Conservation (phyloP, 2,888 invertebrate species). For the Tetragonula carbonaria region DNA sequence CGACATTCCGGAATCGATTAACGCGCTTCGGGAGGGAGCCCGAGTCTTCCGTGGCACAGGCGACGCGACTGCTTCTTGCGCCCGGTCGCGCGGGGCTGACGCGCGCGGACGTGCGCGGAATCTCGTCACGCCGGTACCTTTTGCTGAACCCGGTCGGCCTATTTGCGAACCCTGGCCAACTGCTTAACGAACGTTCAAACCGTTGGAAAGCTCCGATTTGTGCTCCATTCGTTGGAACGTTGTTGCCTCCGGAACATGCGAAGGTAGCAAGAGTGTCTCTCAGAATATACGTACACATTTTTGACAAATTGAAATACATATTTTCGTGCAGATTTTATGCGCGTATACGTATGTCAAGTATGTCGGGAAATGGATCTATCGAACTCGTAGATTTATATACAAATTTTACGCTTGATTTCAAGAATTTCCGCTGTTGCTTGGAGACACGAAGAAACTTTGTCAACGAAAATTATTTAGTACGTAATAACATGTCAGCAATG, state of each 20-base stretch:
- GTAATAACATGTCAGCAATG: too few relatives aligned
- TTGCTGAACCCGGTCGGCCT: neutral
- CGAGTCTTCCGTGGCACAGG: constrained; percentile 35
- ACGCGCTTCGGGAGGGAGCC: constrained; percentile 37
- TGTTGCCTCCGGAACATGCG: neutral
- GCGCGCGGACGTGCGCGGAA: constrained; percentile 61
- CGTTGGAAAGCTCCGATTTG: neutral
- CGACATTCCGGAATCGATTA: constrained; percentile 71
- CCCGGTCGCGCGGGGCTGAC: constrained; percentile 41
- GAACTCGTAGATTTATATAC: too few relatives aligned
- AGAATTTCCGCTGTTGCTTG: too few relatives aligned
- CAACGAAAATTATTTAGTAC: too few relatives aligned
- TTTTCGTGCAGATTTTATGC: too few relatives aligned
- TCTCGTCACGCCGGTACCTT: constrained; percentile 30
- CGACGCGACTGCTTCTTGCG: constrained; percentile 66
- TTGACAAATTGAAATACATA: too few relatives aligned
- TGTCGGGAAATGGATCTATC: too few relatives aligned
- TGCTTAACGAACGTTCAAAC: neutral
- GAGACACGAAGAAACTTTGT: too few relatives aligned
- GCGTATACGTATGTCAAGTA: too few relatives aligned
- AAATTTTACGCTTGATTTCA: too few relatives aligned
- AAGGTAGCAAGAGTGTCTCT: neutral
- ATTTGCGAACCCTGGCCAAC: constrained; percentile 15
- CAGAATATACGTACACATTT: too few relatives aligned
- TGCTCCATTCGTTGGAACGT: neutral